Base-by-base conservation (phyloP, 1,140 invertebrate species). In the Pygmarrhopalites habei region DNA sequence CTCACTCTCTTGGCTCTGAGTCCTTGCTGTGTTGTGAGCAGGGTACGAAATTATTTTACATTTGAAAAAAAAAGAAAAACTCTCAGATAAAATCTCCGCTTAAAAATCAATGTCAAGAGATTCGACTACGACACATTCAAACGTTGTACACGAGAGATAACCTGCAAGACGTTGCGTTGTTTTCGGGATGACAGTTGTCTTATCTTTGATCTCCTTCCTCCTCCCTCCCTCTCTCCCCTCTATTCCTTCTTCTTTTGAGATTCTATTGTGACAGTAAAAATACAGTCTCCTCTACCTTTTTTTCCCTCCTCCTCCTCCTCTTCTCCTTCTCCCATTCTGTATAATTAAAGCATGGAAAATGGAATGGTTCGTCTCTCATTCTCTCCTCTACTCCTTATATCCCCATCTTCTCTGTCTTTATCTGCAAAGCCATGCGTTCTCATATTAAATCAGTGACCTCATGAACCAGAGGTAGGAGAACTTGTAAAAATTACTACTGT, bases 41-140 rank as follows among this genome's bases (percentile, higher is more conserved):
- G 60, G 55, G 60, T 63, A 62, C 55, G 46, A 67, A 67, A 62
- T 63, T 67, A 67, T 62, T 67, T 62, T 62, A 67, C 65, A 67
- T 67, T 63, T 63, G 57, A 67, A 67, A n/a, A n/a, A n/a, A n/a
- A n/a, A n/a, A n/a, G n/a, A n/a, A n/a, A 67, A 58, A 60, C 35
- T 62, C 59, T 21, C 19, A 63, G 65, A 67, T 67, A 67, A 21
- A 21, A 67, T 67, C 65, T 63, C 65, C 65, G 65, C 57, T 60
- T 52, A 30, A 63, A 67, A 67, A 63, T 66, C 60, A 67, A 67
- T 67, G 65, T 67, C 65, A 67, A 59, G 56, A 57, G 57, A 55
- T 65, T 60, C 58, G 51, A 57, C 25, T 65, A 49, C 58, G 57
- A 60, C 63, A 60, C 49, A 60, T 56, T 41, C 53, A 60, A 65